A percentile compares a stretch with the other conserved stretches of the same genome.
Conservation (phyloP, 2,888 invertebrate genomes). For the Ligdia adustata region DNA sequence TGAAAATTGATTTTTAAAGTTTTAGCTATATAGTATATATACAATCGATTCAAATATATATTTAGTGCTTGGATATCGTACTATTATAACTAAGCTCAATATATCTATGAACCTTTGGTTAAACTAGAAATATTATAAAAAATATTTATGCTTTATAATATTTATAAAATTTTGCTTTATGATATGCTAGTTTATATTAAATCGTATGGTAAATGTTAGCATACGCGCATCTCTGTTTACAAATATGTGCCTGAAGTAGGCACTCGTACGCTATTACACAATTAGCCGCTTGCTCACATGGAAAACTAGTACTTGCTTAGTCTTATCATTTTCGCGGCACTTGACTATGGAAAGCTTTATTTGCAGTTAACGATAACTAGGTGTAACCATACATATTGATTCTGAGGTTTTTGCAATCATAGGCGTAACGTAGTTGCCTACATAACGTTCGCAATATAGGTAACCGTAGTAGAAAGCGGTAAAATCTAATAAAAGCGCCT, state of each 20-base stretch:
- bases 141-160: constrained; percentile 7
- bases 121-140: not conserved
- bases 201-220: constrained; percentile 53
- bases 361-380: constrained; percentile 43
- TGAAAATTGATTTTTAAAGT: too few species aligned
- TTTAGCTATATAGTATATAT: not conserved
- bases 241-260: constrained; percentile 41
- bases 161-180: constrained; percentile 16
- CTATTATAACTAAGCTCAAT: too few species aligned
- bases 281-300: constrained; percentile 37
- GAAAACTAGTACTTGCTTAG: constrained; percentile 35
- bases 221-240: constrained; percentile 44
- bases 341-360: constrained; percentile 45
- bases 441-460: too few species aligned
- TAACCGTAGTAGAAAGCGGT: too few species aligned
- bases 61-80: not conserved
- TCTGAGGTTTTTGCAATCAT: constrained; percentile 45
- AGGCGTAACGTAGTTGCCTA: too few species aligned
- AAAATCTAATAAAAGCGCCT: too few species aligned
- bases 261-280: constrained; percentile 39
- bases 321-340: constrained; percentile 43
- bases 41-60: not conserved
- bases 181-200: constrained; percentile 44
- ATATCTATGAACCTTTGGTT: too few species aligned
- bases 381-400: constrained; percentile 37